Percentiles rank a stretch among this genome's conserved stretches.
Conservation (phyloP, 2,113 vertebrate species). For the Upupa epops region DNA sequence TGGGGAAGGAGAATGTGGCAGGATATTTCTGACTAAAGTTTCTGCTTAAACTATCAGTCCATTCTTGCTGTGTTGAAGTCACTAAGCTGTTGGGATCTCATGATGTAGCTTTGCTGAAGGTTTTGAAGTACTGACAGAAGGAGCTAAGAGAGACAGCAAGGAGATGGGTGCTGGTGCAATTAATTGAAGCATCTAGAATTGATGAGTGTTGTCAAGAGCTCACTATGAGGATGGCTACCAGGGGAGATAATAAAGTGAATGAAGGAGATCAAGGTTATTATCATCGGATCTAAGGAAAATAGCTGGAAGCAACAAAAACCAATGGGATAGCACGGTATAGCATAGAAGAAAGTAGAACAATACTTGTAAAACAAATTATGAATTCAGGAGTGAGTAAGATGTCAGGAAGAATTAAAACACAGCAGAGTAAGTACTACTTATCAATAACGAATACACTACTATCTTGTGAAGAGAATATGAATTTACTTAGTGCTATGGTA, state of each 20-base stretch:
- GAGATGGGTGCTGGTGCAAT: slow-evolving; percentile 38
- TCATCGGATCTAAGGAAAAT: slow-evolving; percentile 23
- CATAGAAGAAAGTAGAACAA: not conserved
- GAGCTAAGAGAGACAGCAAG: not conserved
- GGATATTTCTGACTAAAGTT: not conserved
- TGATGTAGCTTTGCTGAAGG: not conserved
- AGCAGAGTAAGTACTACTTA: not conserved
- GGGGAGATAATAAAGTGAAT: slow-evolving; percentile 45
- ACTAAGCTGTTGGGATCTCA: not conserved
- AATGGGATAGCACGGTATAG: not conserved
- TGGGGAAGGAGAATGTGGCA: not conserved
- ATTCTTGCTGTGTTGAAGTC: not conserved
- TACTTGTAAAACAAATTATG: not conserved
- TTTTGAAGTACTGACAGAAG: not conserved
- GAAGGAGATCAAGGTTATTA: slow-evolving; percentile 54
- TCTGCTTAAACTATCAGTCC: not conserved
- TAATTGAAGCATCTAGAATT: slow-evolving; percentile 56
- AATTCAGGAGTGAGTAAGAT: not conserved
- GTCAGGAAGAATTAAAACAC: not conserved
- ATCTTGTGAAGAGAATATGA: not conserved
- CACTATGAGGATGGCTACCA: slow-evolving; percentile 12
- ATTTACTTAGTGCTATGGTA: not conserved
- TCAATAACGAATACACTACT: not conserved
- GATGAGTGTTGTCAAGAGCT: slow-evolving; percentile 58
- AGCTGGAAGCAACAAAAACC: slow-evolving; percentile 4